phyloP scores from a whole-genome alignment of 2,888 invertebrate genomes.

The Sclerodermus sp. region DNA sequence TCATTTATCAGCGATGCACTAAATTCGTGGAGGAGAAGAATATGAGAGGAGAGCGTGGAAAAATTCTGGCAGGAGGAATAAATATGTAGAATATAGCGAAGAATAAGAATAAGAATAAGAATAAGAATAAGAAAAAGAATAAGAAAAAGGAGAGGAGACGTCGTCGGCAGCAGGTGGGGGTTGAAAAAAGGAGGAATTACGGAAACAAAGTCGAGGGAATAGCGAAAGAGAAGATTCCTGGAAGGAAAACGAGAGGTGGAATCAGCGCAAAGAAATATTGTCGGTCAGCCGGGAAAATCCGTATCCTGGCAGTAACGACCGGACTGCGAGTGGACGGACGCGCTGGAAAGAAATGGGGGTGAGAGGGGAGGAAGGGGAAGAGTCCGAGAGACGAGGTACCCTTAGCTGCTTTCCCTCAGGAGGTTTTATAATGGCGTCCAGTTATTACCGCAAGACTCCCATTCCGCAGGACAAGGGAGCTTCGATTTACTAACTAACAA shows the following conservation, averaged over 20 bases:
- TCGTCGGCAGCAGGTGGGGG: no score
- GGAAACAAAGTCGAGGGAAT: conserved; percentile 22
- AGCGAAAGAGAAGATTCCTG: conserved; percentile 16
- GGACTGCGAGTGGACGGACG: conserved; percentile 29
- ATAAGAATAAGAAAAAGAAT: conserved; percentile 1
- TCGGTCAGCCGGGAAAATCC: conserved; percentile 46
- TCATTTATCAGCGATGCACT: no score
- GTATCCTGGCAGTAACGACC: conserved; percentile 57
- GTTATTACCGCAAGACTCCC: conserved; percentile 52
- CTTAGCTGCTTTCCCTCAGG: conserved; percentile 55
- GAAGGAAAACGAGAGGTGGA: conserved; percentile 28
- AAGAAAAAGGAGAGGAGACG: neutral
- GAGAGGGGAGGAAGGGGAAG: conserved; percentile 24
- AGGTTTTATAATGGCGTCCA: conserved; percentile 58
- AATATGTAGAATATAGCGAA: no score
- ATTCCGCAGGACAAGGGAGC: no score
- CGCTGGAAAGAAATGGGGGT: conserved; percentile 14
- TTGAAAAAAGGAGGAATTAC: conserved; percentile 20
- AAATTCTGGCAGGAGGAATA: no score
- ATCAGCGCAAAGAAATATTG: conserved; percentile 46
- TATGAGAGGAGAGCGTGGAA: neutral
- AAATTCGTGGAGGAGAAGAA: neutral
- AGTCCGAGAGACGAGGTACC: conserved; percentile 26
- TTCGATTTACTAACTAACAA: no score
- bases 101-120: conserved; percentile 4